phyloP scores from a whole-genome alignment of 2,113 vertebrate species.

The Seriola quinqueradiata region DNA sequence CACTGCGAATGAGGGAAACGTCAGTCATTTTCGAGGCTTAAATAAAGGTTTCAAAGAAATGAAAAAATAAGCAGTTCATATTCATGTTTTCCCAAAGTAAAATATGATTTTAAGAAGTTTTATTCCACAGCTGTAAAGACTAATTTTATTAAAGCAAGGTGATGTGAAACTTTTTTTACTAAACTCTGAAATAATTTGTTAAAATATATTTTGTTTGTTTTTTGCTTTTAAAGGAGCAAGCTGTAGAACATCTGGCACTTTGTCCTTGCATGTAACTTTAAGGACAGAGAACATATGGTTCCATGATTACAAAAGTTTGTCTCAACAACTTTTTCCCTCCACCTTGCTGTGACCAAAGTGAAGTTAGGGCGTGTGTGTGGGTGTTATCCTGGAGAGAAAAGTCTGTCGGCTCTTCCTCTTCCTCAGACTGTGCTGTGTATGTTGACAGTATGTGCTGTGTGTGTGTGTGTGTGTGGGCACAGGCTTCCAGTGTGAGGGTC shows the following conservation, averaged over 20 bases:
- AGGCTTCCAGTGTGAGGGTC: too few species aligned
- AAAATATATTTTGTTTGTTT: not conserved
- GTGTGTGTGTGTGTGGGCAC: too few species aligned
- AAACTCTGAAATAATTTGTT: not conserved
- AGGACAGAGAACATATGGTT: conserved; percentile 24
- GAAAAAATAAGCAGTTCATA: too few species aligned
- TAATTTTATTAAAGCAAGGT: too few species aligned
- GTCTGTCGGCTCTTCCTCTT: not conserved
- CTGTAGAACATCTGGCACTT: conserved; percentile 18
- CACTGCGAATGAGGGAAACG: too few species aligned
- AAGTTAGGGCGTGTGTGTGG: not conserved
- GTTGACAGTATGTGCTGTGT: too few species aligned
- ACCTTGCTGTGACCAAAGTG: conserved; percentile 11
- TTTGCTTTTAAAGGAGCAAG: not conserved
- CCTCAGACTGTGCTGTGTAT: not conserved
- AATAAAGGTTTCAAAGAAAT: too few species aligned
- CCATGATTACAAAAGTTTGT: conserved; percentile 9
- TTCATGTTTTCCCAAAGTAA: too few species aligned
- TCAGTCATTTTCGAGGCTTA: too few species aligned
- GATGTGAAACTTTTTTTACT: too few species aligned
- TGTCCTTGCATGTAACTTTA: not conserved
- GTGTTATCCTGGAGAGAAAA: conserved; percentile 5
- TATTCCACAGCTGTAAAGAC: too few species aligned
- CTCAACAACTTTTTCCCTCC: not conserved
- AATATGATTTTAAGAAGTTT: too few species aligned